Percentiles rank a stretch among this genome's conserved stretches.
These are phyloP conservation scores for Furcifer pardalis DNA, from an alignment of 2,797 vertebrate species.

Conservation along the genomic window DNA sequence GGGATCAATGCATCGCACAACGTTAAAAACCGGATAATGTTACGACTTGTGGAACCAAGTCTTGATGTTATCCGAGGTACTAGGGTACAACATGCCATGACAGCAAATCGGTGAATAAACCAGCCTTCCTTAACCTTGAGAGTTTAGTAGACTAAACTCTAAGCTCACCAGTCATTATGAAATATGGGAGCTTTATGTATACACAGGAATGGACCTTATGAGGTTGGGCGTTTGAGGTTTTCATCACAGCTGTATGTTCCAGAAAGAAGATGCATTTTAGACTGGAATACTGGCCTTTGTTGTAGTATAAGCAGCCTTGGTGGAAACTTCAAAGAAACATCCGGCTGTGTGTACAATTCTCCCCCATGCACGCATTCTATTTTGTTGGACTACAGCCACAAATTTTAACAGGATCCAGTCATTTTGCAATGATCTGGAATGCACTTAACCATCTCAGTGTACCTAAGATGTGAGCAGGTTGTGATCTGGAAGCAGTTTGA, in stretches of 20 bases:
- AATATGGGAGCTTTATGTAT: background rate
- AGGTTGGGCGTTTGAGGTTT: conserved; percentile 6
- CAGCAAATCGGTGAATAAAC: background rate
- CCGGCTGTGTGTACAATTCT: background rate
- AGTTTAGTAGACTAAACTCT: background rate
- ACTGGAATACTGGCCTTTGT: background rate
- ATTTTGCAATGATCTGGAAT: conserved; percentile 28
- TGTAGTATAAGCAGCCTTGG: conserved; percentile 1
- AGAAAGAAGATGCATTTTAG: conserved; percentile 21
- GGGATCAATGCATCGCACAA: too few species aligned
- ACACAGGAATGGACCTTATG: background rate
- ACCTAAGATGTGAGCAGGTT: conserved; percentile 14
- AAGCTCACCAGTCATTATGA: background rate
- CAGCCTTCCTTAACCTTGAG: background rate
- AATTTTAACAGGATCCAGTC: conserved; percentile 29
- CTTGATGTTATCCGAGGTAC: too few species aligned
- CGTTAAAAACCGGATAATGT: too few species aligned
- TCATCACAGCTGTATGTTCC: conserved; percentile 10
- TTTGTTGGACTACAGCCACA: conserved; percentile 23
- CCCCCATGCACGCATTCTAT: background rate
- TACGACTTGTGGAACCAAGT: too few species aligned
- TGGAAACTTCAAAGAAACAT: conserved; percentile 38
- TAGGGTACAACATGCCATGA: background rate
- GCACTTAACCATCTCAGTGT: background rate
- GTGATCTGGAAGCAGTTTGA: background rate